phyloP scores from a whole-genome alignment of 1,140 invertebrate species.

The Chelonus insularis region DNA sequence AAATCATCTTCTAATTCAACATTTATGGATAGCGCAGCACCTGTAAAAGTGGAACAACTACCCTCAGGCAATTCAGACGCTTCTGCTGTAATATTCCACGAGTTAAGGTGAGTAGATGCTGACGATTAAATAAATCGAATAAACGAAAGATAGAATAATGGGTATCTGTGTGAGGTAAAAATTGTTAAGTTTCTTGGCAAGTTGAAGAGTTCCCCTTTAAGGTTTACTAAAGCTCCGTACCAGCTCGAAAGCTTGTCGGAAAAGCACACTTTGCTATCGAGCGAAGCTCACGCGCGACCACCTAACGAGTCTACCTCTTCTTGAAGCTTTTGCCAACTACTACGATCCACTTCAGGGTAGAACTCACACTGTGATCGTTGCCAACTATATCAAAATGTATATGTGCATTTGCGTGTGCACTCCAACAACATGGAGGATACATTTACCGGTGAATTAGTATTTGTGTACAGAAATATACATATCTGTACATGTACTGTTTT shows the following conservation, averaged over 20 bases:
- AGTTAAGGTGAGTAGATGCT: conserved; percentile 27
- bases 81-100: conserved; percentile 23
- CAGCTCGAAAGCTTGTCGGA: conserved; percentile 52
- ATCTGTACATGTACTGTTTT: no score
- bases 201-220: conserved; percentile 48
- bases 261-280: conserved; percentile 56
- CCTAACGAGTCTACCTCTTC: conserved; percentile 41
- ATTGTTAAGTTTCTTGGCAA: no score
- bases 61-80: conserved; percentile 36
- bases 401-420: conserved; percentile 1
- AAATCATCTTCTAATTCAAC: no score
- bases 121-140: no score
- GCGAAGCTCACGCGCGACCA: conserved; percentile 48
- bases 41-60: conserved; percentile 41
- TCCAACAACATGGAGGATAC: background rate
- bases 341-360: conserved; percentile 2
- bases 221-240: conserved; percentile 41
- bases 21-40: conserved; percentile 25
- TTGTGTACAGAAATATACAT: background rate
- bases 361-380: conserved; percentile 5
- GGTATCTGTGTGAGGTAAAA: no score
- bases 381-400: background rate
- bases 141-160: no score
- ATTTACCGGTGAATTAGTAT: background rate
- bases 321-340: conserved; percentile 17